phyloP scores from a whole-genome alignment of 2,113 vertebrate genomes.

The Ophthalmolycus amberensis region DNA sequence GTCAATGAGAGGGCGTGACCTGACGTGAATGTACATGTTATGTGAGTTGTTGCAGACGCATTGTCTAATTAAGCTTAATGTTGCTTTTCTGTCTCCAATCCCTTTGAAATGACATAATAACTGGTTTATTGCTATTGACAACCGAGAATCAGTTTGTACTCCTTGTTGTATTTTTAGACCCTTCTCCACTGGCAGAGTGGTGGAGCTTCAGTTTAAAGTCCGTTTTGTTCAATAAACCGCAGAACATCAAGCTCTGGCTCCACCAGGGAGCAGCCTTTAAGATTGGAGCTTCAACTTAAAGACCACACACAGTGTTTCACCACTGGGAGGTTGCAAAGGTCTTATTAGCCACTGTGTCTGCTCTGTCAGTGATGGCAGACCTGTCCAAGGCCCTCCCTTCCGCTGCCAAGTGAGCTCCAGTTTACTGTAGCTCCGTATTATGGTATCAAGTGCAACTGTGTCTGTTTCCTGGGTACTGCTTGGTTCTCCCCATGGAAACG shows the following conservation, averaged over 20 bases:
- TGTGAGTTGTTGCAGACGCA: neutral
- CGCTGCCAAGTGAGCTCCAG: conserved; percentile 53
- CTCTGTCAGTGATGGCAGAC: conserved; percentile 65
- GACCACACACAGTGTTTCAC: conserved; percentile 67
- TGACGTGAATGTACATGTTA: conserved; percentile 45
- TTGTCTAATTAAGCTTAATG: neutral
- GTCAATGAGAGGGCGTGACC: conserved; percentile 56
- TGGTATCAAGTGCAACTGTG: conserved; percentile 56
- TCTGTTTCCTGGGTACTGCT: conserved; percentile 67
- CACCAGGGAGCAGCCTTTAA: conserved; percentile 46
- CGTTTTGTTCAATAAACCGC: conserved; percentile 48
- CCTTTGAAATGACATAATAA: neutral
- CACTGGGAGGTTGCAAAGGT: conserved; percentile 69
- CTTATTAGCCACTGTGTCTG: conserved; percentile 71
- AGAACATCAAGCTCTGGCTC: conserved; percentile 11
- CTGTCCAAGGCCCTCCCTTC: conserved; percentile 61
- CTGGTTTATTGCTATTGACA: conserved; percentile 4
- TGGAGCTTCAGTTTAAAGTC: conserved; percentile 13
- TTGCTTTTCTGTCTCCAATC: neutral
- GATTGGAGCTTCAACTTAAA: conserved; percentile 59
- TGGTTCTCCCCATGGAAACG: conserved; percentile 45
- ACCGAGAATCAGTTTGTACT: neutral
- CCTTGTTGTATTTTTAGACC: neutral
- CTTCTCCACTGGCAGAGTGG: neutral
- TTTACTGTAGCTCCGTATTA: conserved; percentile 52